Percentiles rank a stretch among this genome's conserved stretches.
Evolutionary conservation across 1,140 invertebrate genomes (phyloP).

Genomic region (Pseudobourletiella spinata): DNA sequence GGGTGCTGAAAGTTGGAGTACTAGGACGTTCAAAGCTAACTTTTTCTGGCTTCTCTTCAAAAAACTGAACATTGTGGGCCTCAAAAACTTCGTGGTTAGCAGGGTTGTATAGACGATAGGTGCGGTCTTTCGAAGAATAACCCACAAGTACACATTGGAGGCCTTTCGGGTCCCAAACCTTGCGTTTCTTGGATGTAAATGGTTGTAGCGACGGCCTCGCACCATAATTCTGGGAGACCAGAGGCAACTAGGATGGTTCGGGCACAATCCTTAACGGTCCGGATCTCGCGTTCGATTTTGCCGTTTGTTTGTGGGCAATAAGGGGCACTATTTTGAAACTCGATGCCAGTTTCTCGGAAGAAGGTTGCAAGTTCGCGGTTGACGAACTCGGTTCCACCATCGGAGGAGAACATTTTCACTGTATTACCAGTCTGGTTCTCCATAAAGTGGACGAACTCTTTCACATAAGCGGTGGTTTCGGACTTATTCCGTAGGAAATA

Average conservation of each 20-base stretch:
- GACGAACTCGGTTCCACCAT: too few species aligned
- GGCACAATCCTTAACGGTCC: too few species aligned
- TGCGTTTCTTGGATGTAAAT: conserved; percentile 39
- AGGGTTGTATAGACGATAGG: too few species aligned
- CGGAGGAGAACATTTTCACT: conserved; percentile 37
- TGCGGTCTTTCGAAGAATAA: too few species aligned
- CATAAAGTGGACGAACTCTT: too few species aligned
- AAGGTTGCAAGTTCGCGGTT: too few species aligned
- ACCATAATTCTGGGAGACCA: conserved; percentile 42
- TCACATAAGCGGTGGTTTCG: too few species aligned
- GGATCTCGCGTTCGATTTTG: conserved; percentile 34
- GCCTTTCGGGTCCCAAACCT: background rate
- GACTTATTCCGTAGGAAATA: conserved; percentile 28
- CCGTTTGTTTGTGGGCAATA: too few species aligned
- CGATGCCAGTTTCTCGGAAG: too few species aligned
- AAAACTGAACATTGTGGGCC: background rate
- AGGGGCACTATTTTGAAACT: too few species aligned
- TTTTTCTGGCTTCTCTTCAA: background rate
- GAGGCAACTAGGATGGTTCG: conserved; percentile 36
- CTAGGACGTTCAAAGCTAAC: too few species aligned
- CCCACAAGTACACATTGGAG: background rate
- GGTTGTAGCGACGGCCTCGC: conserved; percentile 42
- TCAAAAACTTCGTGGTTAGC: background rate
- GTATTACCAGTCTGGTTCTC: too few species aligned
- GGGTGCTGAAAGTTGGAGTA: conserved; percentile 36